Base-by-base conservation (phyloP, 2,797 vertebrate species). In the Tamandua tetradactyla region DNA sequence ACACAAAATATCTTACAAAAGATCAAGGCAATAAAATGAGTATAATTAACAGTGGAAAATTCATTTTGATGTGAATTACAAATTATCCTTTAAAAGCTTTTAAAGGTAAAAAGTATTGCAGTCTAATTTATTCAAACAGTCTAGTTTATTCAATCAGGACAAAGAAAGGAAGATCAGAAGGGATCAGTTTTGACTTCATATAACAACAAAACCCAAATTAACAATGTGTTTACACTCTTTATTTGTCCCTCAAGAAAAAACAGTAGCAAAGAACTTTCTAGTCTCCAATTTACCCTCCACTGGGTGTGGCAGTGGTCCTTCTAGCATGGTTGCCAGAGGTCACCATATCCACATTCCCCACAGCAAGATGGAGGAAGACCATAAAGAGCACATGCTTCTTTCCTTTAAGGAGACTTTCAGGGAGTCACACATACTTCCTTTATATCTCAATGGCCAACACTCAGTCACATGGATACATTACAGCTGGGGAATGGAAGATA, bases 41-140 rank as follows among this genome's bases (percentile, higher is more conserved):
- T 20, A 71, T 57, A 97, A 94, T 23, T 57, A 95, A 68, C 64
- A 89, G 92, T 18, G 92, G 64, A 88, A 97, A 91, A 95, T 88
- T 18, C 72, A 49, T 94, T 95, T 72, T 25, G 95, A 95, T 84
- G 83, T 88, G 94, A 96, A 94, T 93, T 91, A 87, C 15, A n/a
- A 25, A 78, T 95, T 66, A 86, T 44, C 71, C 37, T 93, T 95
- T 97, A 93, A 93, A 94, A 64, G 79, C 82, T 96, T 97, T 95
- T 94, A 96, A 96, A 97, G 83, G 66, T 87, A 94, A 95, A 72
- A 93, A 76, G 97, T 88, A 96, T 66, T 95, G 89, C 81, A 89
- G 57, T 89, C 90, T 96, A 94, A 85, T 96, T 96, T 94, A 97
- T 95, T 96, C 49, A 96, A 94, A 93, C 89, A 95, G 95, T 86